phyloP scores from a whole-genome alignment of 1,140 invertebrate species.

The Ips typographus region DNA sequence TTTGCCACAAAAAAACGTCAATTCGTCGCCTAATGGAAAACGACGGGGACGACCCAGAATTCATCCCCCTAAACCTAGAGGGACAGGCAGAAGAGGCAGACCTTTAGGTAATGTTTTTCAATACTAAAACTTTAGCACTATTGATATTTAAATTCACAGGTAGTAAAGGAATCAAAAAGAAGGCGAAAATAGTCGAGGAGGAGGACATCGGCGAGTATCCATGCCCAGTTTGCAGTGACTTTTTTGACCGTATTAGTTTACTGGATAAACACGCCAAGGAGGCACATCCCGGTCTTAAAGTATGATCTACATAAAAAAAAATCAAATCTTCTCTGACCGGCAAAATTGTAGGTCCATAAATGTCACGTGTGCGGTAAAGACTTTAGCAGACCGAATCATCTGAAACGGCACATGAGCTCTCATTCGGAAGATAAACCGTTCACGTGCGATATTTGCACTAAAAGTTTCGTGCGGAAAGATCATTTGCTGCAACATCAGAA shows the following conservation, averaged over 20 bases:
- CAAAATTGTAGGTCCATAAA: conserved; percentile 33
- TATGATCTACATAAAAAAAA: conserved; percentile 11
- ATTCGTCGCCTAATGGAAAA: conserved; percentile 24
- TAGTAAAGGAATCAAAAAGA: conserved; percentile 31
- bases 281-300: conserved; percentile 42
- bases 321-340: not conserved
- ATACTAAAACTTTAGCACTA: not conserved
- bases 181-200: conserved; percentile 28
- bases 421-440: conserved; percentile 50
- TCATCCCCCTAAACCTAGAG: conserved; percentile 30
- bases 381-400: conserved; percentile 44
- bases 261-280: conserved; percentile 44
- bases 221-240: conserved; percentile 46
- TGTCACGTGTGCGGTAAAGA: conserved; percentile 46
- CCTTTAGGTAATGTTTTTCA: conserved; percentile 22
- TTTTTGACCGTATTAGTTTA: conserved; percentile 40
- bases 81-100: conserved; percentile 23
- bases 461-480: conserved; percentile 54
- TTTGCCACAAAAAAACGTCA: conserved; percentile 15
- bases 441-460: conserved; percentile 57
- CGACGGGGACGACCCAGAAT: conserved; percentile 28
- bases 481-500: conserved; percentile 55
- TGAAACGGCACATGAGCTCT: conserved; percentile 46
- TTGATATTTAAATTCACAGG: conserved; percentile 11
- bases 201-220: conserved; percentile 44